A percentile compares a stretch with the other conserved stretches of the same genome.
Evolutionary conservation across 2,797 vertebrate species (phyloP).

Genomic region (Enteromius viviparus): DNA sequence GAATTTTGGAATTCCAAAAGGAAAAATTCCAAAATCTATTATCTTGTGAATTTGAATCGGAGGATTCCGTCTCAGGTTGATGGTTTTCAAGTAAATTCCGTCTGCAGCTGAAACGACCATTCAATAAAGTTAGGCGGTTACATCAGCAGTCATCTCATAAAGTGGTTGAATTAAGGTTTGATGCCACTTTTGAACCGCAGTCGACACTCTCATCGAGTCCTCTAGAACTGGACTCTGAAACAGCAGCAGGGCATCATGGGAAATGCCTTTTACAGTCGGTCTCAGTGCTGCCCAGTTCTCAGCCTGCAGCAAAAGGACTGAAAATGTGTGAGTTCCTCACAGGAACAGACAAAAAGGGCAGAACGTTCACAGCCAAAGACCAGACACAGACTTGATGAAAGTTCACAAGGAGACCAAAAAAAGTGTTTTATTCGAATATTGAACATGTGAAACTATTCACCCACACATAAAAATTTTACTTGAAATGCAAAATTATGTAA

Average conservation of each 20-base stretch:
- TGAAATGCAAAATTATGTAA: no score
- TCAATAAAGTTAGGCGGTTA: neutral
- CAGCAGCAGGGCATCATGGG: neutral
- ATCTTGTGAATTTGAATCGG: neutral
- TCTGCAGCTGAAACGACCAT: neutral
- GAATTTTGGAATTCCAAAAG: neutral
- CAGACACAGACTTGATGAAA: neutral
- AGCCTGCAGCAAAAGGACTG: neutral
- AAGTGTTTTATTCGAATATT: neutral
- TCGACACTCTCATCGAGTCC: neutral
- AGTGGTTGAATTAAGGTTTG: neutral
- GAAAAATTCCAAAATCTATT: neutral
- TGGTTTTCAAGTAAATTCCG: neutral
- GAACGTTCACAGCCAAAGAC: conserved; percentile 12
- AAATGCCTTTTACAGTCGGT: conserved; percentile 14
- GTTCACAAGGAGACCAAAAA: neutral
- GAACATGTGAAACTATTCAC: neutral
- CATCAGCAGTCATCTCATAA: neutral
- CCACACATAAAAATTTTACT: no score
- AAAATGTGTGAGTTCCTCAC: conserved; percentile 14
- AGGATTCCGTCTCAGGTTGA: neutral
- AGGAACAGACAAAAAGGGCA: neutral
- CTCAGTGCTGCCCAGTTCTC: neutral
- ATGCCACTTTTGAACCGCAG: neutral
- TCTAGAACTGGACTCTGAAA: conserved; percentile 5